Evolutionary conservation across 92 coral and sea anemone species (phyloP).

Genomic region (Pocillopora meandrina): DNA sequence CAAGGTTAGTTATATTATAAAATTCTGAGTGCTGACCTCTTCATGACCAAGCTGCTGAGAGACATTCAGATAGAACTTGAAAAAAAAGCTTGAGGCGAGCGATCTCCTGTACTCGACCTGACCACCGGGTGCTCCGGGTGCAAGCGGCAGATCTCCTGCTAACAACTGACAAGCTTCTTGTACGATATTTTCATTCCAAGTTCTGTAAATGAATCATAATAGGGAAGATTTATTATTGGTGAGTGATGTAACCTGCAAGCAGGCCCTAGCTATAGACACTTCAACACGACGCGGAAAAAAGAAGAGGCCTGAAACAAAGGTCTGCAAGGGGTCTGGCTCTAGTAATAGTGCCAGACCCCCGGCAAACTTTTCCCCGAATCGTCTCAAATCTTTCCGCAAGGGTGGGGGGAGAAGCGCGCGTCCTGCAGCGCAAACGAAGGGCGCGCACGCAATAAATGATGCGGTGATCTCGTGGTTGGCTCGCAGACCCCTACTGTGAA

Average conservation of each 20-base stretch:
- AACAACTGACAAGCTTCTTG: slow-evolving; percentile 61
- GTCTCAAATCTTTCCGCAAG: not conserved
- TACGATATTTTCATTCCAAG: slow-evolving; percentile 74
- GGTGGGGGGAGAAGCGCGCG: too few species aligned
- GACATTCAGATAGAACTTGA: slow-evolving; percentile 86
- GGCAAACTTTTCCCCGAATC: not conserved
- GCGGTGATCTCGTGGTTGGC: too few species aligned
- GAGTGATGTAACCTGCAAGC: too few species aligned
- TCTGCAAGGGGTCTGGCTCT: too few species aligned
- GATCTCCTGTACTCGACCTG: slow-evolving; percentile 84
- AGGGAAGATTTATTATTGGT: too few species aligned
- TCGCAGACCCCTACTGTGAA: too few species aligned
- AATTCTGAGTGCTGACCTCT: slow-evolving; percentile 26
- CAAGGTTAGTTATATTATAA: too few species aligned
- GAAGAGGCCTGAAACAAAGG: too few species aligned
- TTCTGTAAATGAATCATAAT: slow-evolving; percentile 23
- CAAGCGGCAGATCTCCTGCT: slow-evolving; percentile 75
- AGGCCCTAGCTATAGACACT: too few species aligned
- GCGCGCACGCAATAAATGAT: too few species aligned
- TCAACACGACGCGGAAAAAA: too few species aligned
- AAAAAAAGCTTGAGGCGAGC: slow-evolving; percentile 84
- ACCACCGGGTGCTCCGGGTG: slow-evolving; percentile 87
- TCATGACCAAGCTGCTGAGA: slow-evolving; percentile 57
- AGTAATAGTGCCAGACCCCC: not conserved
- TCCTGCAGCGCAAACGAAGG: too few species aligned